Evolutionary conservation across 2,113 vertebrate genomes (phyloP).

Genomic region (Chascanopsetta lugubris): DNA sequence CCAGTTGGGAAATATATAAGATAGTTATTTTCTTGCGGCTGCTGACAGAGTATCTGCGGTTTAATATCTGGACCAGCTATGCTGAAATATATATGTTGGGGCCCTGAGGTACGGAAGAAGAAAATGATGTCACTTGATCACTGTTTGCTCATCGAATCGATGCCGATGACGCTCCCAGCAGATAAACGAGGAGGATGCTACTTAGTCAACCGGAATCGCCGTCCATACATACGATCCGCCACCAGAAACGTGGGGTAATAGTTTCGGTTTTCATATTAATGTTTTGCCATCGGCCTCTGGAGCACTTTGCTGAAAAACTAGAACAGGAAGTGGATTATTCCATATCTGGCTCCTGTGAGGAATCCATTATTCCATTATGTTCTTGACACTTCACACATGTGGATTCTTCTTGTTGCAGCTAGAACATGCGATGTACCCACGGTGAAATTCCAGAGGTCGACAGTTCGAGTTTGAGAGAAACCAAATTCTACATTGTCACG

Average conservation of each 20-base stretch:
- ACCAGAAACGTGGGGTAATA: conserved; percentile 20
- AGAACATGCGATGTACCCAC: too few relatives aligned
- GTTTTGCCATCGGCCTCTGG: conserved; percentile 3
- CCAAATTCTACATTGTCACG: neutral
- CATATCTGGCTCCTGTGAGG: conserved; percentile 2
- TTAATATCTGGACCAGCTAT: conserved; percentile 2
- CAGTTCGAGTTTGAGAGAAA: neutral
- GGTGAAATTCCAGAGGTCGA: too few relatives aligned
- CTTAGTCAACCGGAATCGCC: conserved; percentile 26
- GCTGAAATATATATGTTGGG: conserved; percentile 35
- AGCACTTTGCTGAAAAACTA: conserved; percentile 12
- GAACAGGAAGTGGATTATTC: neutral
- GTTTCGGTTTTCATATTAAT: conserved; percentile 38
- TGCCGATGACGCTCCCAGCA: conserved; percentile 19
- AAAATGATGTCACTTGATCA: conserved; percentile 52
- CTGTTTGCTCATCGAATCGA: conserved; percentile 31
- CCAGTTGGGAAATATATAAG: neutral
- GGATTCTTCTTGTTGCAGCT: neutral
- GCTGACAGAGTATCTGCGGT: neutral
- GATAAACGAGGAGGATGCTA: conserved; percentile 29
- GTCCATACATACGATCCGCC: conserved; percentile 31
- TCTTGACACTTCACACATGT: neutral
- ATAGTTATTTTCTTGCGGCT: neutral
- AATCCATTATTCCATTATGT: neutral
- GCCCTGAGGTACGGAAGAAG: conserved; percentile 16